These are phyloP conservation scores for Hydroisotoma schaefferi DNA, from an alignment of 2,888 invertebrate species.

Conservation along the genomic window DNA sequence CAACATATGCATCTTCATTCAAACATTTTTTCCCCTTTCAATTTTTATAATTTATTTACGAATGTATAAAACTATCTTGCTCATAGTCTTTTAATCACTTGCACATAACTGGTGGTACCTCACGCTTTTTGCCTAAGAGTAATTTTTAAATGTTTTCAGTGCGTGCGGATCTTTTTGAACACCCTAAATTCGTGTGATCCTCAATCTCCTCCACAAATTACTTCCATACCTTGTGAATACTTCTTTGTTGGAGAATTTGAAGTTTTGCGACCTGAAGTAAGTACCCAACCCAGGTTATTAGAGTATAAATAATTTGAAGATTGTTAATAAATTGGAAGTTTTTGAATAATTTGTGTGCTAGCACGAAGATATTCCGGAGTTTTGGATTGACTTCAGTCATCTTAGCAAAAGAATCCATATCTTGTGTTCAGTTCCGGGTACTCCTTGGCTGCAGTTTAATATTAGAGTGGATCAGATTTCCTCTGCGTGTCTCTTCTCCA, in stretches of 20 bases:
- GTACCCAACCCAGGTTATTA: not conserved
- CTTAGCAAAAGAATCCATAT: slow-evolving; percentile 19
- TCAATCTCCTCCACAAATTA: slow-evolving; percentile 5
- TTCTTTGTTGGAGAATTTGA: not conserved
- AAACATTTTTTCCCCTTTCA: not conserved
- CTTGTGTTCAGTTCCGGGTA: slow-evolving; percentile 13
- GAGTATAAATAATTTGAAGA: not conserved
- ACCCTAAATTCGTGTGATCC: slow-evolving; percentile 19
- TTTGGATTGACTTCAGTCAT: slow-evolving; percentile 31
- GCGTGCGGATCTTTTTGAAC: slow-evolving; percentile 19
- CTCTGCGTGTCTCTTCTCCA: slow-evolving; percentile 28
- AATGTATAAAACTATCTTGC: not conserved
- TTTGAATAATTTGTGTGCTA: slow-evolving; percentile 21
- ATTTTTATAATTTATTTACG: not conserved
- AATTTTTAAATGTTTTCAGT: slow-evolving; percentile 2
- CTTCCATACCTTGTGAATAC: not conserved
- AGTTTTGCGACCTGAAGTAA: not conserved
- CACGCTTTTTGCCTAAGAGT: not conserved
- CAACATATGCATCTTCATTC: not conserved
- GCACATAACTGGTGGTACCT: not conserved
- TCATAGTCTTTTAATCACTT: not conserved
- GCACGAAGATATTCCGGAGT: slow-evolving; percentile 9
- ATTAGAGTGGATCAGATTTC: slow-evolving; percentile 22
- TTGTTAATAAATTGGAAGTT: not conserved
- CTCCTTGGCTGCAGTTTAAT: slow-evolving; percentile 7